Evolutionary conservation across 2,797 vertebrate genomes (phyloP).

Genomic region (Parauchenoglanis ngamensis): DNA sequence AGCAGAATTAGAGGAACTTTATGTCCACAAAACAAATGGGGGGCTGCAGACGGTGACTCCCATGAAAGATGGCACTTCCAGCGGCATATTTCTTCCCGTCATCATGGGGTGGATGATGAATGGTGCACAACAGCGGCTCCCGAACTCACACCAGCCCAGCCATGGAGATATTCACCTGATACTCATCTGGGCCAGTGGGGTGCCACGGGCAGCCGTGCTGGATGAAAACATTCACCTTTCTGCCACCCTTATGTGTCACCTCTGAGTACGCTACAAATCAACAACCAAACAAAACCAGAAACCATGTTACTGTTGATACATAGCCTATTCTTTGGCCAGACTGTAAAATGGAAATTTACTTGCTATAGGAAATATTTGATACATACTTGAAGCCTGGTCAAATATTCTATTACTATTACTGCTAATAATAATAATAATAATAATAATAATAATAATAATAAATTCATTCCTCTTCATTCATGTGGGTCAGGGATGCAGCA

Average conservation of each 20-base stretch:
- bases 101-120: constrained; percentile 77
- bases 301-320: background rate
- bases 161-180: constrained; percentile 69
- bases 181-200: constrained; percentile 66
- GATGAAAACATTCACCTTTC: constrained; percentile 69
- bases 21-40: constrained; percentile 74
- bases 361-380: background rate
- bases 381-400: background rate
- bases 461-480: background rate
- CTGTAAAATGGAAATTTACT: background rate
- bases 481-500: background rate
- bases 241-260: constrained; percentile 67
- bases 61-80: constrained; percentile 73
- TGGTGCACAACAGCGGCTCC: constrained; percentile 59
- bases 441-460: constrained; percentile 8
- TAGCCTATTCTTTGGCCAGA: background rate
- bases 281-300: constrained; percentile 5
- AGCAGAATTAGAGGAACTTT: constrained; percentile 67
- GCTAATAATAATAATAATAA: background rate
- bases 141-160: constrained; percentile 59
- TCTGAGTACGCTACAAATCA: constrained; percentile 31
- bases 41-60: constrained; percentile 66
- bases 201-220: constrained; percentile 58
- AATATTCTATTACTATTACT: background rate
- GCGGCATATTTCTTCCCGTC: constrained; percentile 74